Evolutionary conservation across 1,140 invertebrate genomes (phyloP), one percentile per base, ranked within the genome.

Genomic region (Ericerus pela): DNA sequence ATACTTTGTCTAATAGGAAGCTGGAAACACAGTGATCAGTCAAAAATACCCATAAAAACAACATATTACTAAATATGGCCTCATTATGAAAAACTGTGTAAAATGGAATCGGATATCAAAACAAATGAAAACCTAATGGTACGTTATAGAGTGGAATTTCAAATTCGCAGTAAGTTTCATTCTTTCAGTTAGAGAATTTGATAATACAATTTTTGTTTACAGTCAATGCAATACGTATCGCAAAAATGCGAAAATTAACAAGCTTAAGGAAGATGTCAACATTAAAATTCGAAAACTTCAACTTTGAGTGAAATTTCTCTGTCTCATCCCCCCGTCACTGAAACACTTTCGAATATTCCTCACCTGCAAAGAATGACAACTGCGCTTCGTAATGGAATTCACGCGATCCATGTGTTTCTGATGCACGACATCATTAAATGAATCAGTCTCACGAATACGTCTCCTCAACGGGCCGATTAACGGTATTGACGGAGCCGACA

Each of bases 361-460:
- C 24, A 61, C 60, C 55, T 61, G 58, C 24, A 59, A 53, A 2
- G 58, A 59, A 26, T 52, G 47, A 27, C 58, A 57, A 57, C 58
- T 59, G 18, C 55, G 57, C 47, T 61, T 59, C 1, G 51, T 43
- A 14, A 30, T 11, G 14, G 51, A 59, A 20, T 26, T 41, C 1
- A 57, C 38, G 27, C 54, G 33, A 24, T 60, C 54, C 1, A 61
- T 43, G 2, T 43, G 59, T 33, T 62, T 59, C 22, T 58, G 59
- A 6, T 61, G 64, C 54, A 63, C 60, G 26, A 58, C 59, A 53
- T 65, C 64, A n/a, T n/a, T n/a, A 24, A 65, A 54, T 5, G 64
- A 65, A 1, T 53, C 33, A n/a, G 63, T 58, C 20, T 61, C 59
- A 10, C 56, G 20, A 22, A 59, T 51, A 24, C 54, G 22, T 36